Conservation (phyloP, 2,888 invertebrate species). For the Phania funesta region DNA sequence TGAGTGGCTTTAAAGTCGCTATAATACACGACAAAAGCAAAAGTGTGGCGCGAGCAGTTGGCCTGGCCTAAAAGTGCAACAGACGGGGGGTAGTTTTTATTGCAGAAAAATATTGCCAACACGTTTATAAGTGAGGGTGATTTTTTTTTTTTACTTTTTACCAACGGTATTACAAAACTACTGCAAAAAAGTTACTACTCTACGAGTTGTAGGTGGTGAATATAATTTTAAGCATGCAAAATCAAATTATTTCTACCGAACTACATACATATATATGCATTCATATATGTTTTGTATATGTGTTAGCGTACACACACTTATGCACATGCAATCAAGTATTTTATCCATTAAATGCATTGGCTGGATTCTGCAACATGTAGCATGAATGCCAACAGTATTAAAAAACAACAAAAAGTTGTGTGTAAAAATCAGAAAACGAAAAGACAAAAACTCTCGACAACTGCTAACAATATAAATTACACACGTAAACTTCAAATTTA, state of each 20-base stretch:
- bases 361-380: conserved; percentile 51
- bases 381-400: conserved; percentile 37
- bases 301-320: too few species aligned
- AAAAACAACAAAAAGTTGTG: conserved; percentile 32
- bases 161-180: conserved; percentile 26
- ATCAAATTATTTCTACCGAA: conserved; percentile 44
- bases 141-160: neutral
- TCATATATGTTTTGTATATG: too few species aligned
- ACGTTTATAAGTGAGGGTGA: conserved; percentile 23
- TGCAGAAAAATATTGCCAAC: conserved; percentile 32
- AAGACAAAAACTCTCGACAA: conserved; percentile 7
- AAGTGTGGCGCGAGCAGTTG: neutral
- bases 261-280: conserved; percentile 5
- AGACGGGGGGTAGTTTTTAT: conserved; percentile 14
- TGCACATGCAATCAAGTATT: conserved; percentile 30
- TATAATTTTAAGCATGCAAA: neutral
- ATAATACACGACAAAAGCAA: conserved; percentile 43
- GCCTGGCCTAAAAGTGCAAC: neutral
- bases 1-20: conserved; percentile 73
- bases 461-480: conserved; percentile 36
- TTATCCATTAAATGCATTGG: conserved; percentile 52
- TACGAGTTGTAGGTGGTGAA: conserved; percentile 4
- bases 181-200: conserved; percentile 7
- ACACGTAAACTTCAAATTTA: neutral
- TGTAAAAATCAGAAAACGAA: conserved; percentile 24